Evolutionary conservation across 2,113 vertebrate genomes (phyloP), one percentile per base, ranked within the genome.

Genomic region (Heterocephalus glaber): DNA sequence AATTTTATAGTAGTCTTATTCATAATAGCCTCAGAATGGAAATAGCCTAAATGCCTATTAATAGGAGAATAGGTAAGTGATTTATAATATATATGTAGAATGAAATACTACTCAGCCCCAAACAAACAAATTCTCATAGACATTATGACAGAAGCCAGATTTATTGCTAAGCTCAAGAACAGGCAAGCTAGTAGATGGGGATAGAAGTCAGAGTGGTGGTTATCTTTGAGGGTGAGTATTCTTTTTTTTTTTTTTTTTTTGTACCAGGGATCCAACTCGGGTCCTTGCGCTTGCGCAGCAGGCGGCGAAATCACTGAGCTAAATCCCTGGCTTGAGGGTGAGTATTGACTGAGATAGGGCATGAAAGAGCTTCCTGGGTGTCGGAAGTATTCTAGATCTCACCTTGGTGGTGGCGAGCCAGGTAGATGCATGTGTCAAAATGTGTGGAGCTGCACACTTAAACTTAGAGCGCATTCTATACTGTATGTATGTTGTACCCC

Each of bases 381-480:
- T 35, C 89, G 26, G 35, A 86, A 76, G 89, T 89, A 95, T 44
- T 94, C 33, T 93, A 89, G 47, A 84, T 95, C 61, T 94, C 74
- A 56, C 47, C 70, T 52, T 84, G 28, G 35, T 92, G 77, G 30
- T 85, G 35, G 49, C 76, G 12, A 80, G 30, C 33, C n/a, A 52
- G 26, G 13, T 92, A 33, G 92, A 61, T 66, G 79, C 19, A 33
- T 89, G 63, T 80, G 44, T 86, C 41, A 94, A 41, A 90, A 74
- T 68, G 30, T 86, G 54, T 35, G 49, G 81, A 92, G 38, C 41
- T 86, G 20, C 30, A 91, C n/a, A 77, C 60, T 89, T 94, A 52
- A 86, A 93, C 82, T 85, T 83, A 76, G 52, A 90, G 33, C 54
- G 63, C 11, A 87, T 90, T 88, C 33, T 79, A 44, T 94, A 79